A percentile compares a stretch with the other conserved stretches of the same genome.
Conservation (phyloP, 2,113 vertebrate species). For the Hylia prasina region DNA sequence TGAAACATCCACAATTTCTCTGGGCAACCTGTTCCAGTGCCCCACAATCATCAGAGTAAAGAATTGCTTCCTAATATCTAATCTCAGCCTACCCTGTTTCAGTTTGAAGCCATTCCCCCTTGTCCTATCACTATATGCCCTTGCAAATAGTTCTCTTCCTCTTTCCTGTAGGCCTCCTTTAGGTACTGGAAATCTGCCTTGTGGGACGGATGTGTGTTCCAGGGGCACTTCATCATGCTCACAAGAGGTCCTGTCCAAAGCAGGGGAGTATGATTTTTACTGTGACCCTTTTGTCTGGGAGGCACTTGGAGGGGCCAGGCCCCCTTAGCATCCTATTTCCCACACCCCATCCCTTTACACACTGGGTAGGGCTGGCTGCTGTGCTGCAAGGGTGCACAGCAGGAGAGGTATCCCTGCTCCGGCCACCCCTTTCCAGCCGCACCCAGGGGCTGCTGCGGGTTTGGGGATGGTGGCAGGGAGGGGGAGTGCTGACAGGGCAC, state of each 20-base stretch:
- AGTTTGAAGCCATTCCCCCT: not conserved
- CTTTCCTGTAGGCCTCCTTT: not conserved
- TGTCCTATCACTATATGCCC: not conserved
- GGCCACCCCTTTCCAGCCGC: not conserved
- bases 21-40: not conserved
- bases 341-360: not conserved
- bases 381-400: rapidly evolving
- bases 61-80: not conserved
- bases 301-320: not conserved
- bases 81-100: not conserved
- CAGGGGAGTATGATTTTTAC: not conserved
- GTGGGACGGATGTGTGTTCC: rapidly evolving
- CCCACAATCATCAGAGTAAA: not conserved
- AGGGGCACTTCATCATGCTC: rapidly evolving
- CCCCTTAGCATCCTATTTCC: not conserved
- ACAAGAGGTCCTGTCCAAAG: not conserved
- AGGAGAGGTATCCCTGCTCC: not conserved
- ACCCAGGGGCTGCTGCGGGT: not conserved
- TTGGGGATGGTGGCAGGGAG: not conserved
- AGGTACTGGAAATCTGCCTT: not conserved
- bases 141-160: not conserved
- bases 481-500: not conserved
- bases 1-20: not conserved
- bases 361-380: not conserved
- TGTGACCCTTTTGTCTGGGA: not conserved